Conservation (phyloP, 2,888 invertebrate species). For the Sipha maydis region DNA sequence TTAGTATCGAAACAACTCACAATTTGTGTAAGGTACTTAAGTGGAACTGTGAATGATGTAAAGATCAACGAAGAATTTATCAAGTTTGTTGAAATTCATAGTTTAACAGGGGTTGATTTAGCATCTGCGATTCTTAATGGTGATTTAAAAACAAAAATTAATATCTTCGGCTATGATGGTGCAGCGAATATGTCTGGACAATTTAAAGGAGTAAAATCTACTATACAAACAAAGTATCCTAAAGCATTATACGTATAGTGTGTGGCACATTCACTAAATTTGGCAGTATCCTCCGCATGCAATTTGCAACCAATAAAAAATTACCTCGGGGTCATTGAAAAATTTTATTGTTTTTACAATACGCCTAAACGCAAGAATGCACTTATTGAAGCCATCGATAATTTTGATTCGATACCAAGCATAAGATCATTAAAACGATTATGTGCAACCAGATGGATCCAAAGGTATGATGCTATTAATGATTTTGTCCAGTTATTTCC, state of each 20-base stretch:
- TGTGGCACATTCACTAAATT: neutral
- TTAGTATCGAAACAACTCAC: neutral
- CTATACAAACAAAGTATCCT: neutral
- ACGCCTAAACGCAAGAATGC: conserved; percentile 19
- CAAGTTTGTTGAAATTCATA: conserved; percentile 21
- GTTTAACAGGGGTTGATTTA: neutral
- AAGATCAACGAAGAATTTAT: neutral
- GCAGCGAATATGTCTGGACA: neutral
- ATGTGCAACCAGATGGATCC: neutral
- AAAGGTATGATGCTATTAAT: neutral
- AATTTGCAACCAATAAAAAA: conserved; percentile 25
- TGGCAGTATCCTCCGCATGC: conserved; percentile 13
- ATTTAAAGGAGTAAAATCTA: conserved; percentile 4
- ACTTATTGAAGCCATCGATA: neutral
- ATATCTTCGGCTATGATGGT: neutral
- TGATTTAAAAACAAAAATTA: neutral
- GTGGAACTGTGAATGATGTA: conserved; percentile 1
- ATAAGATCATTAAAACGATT: neutral
- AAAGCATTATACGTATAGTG: neutral
- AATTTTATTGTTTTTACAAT: conserved; percentile 23
- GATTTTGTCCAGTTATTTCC: conserved; percentile 14
- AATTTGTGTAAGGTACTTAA: conserved; percentile 2
- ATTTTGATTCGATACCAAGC: neutral
- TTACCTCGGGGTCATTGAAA: conserved; percentile 20
- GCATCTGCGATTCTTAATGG: neutral